Base-by-base conservation (phyloP, 2,888 invertebrate genomes). In the Hemithea aestivaria region DNA sequence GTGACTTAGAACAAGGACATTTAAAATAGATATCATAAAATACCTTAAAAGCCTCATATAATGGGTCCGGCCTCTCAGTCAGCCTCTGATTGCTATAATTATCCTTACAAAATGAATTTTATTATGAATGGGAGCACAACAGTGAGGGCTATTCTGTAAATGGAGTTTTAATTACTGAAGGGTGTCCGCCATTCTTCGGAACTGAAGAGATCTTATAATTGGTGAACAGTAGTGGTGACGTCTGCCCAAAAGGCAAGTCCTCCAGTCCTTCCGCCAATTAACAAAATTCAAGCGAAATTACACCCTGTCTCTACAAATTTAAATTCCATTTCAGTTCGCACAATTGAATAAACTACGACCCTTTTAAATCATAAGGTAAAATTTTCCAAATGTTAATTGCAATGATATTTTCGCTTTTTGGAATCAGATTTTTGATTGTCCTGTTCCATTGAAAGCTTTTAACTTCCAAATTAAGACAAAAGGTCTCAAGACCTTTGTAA, bases 101-200 rank as follows among this genome's bases (percentile, higher is more conserved):
- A 48, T 46, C 24, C 39, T 40, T 42, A 26, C 40, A 43, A 48
- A 46, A 50, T 52, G 35, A 49, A 48, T 48, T 46, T 48, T 48
- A 46, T 46, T 48, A 44, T 53, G 48, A 46, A 45, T 40, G 35
- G 23, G 39, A 27, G 40, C 51, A 47, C 51, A 47, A 46, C 35
- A 51, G 39, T 45, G 39, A 39, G 41, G 51, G 58, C 63, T 62
- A 56, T 65, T 63, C 56, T 47, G 54, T 55, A 65, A 70, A 72
- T 69, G 68, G 64, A 59, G 48, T 64, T 73, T 74, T 73, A 74
- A 74, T 73, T 73, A 69, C 66, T 51, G 60, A 57, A 51, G 56
- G 48, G 56, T 58, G 56, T 49, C 50, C 41, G 39, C 63, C 61
- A 66, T 73, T 73, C 67, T 71, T 66, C 53, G 45, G 53, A 49